These are phyloP conservation scores for Pomatostomus ruficeps DNA, from an alignment of 2,113 vertebrate genomes.

Conservation along the genomic window DNA sequence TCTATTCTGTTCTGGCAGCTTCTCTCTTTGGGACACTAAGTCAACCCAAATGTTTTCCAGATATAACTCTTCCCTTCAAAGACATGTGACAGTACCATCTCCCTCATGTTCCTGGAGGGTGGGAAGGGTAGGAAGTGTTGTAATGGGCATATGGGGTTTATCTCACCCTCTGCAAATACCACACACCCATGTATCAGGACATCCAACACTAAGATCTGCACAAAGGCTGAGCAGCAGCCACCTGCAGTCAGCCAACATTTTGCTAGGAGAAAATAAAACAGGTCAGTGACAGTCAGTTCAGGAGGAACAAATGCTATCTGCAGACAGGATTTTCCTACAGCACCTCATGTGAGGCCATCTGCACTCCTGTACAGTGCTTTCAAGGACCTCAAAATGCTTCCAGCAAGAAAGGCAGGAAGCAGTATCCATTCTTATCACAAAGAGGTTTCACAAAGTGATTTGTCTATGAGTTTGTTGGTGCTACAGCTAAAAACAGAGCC, in stretches of 20 bases:
- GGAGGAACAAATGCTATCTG: background rate
- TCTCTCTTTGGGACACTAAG: constrained; percentile 5
- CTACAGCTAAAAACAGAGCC: background rate
- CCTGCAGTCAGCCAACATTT: background rate
- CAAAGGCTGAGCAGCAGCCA: background rate
- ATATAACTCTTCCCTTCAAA: background rate
- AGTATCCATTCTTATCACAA: background rate
- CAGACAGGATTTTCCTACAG: background rate
- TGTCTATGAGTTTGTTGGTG: background rate
- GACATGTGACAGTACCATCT: background rate
- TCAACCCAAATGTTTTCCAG: constrained; percentile 25
- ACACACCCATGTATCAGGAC: background rate
- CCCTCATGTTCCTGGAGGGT: background rate
- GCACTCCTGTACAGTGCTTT: background rate
- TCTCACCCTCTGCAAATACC: background rate
- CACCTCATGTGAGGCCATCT: background rate
- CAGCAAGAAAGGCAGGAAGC: background rate
- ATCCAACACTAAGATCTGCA: background rate
- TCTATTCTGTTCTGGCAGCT: background rate
- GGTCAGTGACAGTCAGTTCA: background rate
- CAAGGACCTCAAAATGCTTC: background rate
- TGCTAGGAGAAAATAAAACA: background rate
- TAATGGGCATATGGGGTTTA: background rate
- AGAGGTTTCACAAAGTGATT: background rate
- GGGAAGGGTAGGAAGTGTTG: background rate